These are phyloP conservation scores for Gobionotothen gibberifrons DNA, from an alignment of 2,797 vertebrate genomes.

Conservation along the genomic window DNA sequence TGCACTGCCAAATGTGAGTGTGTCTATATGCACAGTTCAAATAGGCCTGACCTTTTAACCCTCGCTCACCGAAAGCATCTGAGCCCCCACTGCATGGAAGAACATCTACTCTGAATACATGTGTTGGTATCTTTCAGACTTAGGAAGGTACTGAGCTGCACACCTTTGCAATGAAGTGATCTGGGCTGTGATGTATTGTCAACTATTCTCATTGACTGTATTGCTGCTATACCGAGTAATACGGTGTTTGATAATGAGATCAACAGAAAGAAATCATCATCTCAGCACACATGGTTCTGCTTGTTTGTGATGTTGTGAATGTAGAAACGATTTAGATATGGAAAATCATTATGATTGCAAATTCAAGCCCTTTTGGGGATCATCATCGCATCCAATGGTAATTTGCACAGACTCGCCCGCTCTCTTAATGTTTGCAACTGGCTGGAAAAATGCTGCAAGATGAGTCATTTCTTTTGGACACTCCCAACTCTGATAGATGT, in stretches of 20 bases:
- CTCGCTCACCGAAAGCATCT: not conserved
- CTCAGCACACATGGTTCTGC: not conserved
- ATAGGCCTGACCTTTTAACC: constrained; percentile 9
- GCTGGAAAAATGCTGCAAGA: constrained; percentile 37
- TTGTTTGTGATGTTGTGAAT: constrained; percentile 30
- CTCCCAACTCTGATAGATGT: not conserved
- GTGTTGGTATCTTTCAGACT: not conserved
- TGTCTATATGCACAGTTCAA: not conserved
- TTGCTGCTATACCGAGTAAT: not conserved
- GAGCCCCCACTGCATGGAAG: not conserved
- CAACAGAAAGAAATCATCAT: constrained; percentile 20
- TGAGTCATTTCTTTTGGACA: constrained; percentile 8
- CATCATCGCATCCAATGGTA: constrained; percentile 49
- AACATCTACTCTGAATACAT: not conserved
- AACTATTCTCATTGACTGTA: not conserved
- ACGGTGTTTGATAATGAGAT: not conserved
- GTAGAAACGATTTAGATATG: constrained; percentile 27
- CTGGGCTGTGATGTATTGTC: not conserved
- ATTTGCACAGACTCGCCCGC: constrained; percentile 56
- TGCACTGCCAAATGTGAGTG: constrained; percentile 5
- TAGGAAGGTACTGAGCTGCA: not conserved
- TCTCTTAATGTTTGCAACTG: constrained; percentile 50
- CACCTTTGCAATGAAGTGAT: not conserved
- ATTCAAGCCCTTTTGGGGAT: constrained; percentile 49
- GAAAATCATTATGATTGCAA: constrained; percentile 49